Evolutionary conservation across 37 sponge, comb jelly and placozoan species (phyloP).

Genomic region (Bolinopsis microptera): DNA sequence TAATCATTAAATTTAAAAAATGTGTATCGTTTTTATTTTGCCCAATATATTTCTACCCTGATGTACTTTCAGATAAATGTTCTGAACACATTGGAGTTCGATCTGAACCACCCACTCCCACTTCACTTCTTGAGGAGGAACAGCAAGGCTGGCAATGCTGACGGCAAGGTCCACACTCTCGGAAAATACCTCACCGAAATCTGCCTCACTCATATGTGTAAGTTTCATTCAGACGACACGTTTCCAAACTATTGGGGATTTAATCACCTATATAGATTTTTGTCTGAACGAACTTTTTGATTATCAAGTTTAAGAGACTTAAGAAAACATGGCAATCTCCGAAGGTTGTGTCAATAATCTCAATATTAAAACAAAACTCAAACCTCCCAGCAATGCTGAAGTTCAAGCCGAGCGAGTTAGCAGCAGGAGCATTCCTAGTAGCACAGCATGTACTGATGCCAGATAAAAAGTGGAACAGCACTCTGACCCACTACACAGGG

Average conservation of each 20-base stretch:
- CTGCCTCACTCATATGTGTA: constrained; percentile 72
- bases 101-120: constrained; percentile 86
- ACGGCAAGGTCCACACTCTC: constrained; percentile 82
- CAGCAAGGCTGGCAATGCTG: constrained; percentile 89
- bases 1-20: too few relatives aligned
- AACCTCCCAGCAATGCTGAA: constrained; percentile 68
- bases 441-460: constrained; percentile 36
- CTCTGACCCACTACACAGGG: constrained; percentile 50
- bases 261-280: neutral
- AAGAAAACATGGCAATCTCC: too few relatives aligned
- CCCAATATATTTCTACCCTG: too few relatives aligned
- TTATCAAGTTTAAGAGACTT: too few relatives aligned
- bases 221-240: neutral
- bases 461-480: neutral
- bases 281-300: too few relatives aligned
- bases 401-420: constrained; percentile 79
- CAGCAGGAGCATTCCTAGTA: constrained; percentile 74
- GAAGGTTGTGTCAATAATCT: too few relatives aligned
- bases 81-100: constrained; percentile 79
- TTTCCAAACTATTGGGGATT: too few relatives aligned
- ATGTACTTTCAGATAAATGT: constrained; percentile 70
- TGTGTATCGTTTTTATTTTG: too few relatives aligned
- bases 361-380: too few relatives aligned
- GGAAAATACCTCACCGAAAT: constrained; percentile 93
- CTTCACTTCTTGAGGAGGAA: constrained; percentile 94